Evolutionary conservation across 2,888 invertebrate genomes (phyloP).

Genomic region (Troides helena): DNA sequence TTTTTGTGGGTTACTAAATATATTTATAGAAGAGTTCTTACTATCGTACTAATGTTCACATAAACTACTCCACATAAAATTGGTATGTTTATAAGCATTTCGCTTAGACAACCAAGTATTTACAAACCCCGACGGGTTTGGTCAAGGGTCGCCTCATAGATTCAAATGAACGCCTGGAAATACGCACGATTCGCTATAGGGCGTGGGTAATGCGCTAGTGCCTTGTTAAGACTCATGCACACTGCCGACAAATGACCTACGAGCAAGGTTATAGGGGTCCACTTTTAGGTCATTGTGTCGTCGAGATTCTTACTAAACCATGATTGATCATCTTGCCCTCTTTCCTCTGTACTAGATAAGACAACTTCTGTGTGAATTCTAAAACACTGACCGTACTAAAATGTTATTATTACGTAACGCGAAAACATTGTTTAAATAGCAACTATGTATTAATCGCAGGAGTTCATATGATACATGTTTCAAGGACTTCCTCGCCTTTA

Average conservation of each 20-base stretch:
- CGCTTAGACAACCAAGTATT: slow-evolving; percentile 28
- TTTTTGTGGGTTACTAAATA: too few species aligned
- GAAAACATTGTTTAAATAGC: not conserved
- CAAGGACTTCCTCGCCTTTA: not conserved
- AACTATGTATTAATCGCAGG: not conserved
- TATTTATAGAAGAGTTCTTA: too few species aligned
- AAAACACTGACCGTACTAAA: not conserved
- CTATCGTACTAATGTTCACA: too few species aligned
- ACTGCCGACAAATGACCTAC: slow-evolving; percentile 15
- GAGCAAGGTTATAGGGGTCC: slow-evolving; percentile 1
- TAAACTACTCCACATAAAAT: too few species aligned
- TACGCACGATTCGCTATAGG: slow-evolving; percentile 34
- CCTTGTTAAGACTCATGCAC: slow-evolving; percentile 27
- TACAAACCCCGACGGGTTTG: slow-evolving; percentile 31
- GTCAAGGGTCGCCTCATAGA: slow-evolving; percentile 35
- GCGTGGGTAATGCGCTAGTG: slow-evolving; percentile 27
- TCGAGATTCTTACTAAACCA: slow-evolving; percentile 10
- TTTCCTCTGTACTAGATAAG: slow-evolving; percentile 2
- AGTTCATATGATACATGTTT: not conserved
- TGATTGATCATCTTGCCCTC: slow-evolving; percentile 19
- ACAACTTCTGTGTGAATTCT: not conserved
- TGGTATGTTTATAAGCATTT: too few species aligned
- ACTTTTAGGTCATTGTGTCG: slow-evolving; percentile 21
- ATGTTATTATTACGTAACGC: too few species aligned
- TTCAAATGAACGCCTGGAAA: slow-evolving; percentile 27